These are phyloP conservation scores for Drosophila pruinosa DNA, from an alignment of 1,140 invertebrate genomes.

Conservation along the genomic window DNA sequence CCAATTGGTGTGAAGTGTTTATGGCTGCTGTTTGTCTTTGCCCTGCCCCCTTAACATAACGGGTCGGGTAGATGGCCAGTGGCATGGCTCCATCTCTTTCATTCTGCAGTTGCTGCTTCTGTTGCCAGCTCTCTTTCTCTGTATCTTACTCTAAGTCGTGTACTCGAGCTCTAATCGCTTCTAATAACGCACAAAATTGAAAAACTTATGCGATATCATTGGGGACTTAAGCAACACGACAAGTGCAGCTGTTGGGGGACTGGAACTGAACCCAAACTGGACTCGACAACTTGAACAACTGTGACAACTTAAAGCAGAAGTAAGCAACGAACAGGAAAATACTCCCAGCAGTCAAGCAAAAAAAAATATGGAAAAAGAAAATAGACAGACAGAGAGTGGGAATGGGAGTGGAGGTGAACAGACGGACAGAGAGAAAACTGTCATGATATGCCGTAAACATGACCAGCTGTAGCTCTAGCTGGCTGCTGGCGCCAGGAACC, in stretches of 20 bases:
- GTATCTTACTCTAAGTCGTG: neutral
- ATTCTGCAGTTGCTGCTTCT: neutral
- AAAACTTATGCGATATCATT: slow-evolving; percentile 81
- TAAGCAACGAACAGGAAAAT: slow-evolving; percentile 46
- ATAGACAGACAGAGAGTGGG: neutral
- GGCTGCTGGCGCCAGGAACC: slow-evolving; percentile 7
- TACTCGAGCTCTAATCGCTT: slow-evolving; percentile 72
- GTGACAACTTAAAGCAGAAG: slow-evolving; percentile 71
- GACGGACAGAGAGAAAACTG: slow-evolving; percentile 37
- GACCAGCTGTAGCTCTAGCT: slow-evolving; percentile 56
- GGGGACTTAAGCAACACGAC: slow-evolving; percentile 68
- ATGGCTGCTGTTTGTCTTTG: slow-evolving; percentile 41
- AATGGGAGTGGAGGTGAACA: neutral
- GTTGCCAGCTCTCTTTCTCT: neutral
- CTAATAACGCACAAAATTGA: slow-evolving; percentile 82
- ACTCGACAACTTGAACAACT: slow-evolving; percentile 72
- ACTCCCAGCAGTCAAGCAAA: slow-evolving; percentile 22
- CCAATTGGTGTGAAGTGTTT: slow-evolving; percentile 63
- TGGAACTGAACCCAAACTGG: slow-evolving; percentile 36
- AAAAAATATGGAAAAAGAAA: neutral
- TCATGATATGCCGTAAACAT: slow-evolving; percentile 78
- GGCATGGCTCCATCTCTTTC: neutral
- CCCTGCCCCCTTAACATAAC: neutral
- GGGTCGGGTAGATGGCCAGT: neutral
- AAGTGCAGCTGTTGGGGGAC: slow-evolving; percentile 61